Base-by-base conservation (phyloP, 2,888 invertebrate genomes). In the Pristionchus japonicus region DNA sequence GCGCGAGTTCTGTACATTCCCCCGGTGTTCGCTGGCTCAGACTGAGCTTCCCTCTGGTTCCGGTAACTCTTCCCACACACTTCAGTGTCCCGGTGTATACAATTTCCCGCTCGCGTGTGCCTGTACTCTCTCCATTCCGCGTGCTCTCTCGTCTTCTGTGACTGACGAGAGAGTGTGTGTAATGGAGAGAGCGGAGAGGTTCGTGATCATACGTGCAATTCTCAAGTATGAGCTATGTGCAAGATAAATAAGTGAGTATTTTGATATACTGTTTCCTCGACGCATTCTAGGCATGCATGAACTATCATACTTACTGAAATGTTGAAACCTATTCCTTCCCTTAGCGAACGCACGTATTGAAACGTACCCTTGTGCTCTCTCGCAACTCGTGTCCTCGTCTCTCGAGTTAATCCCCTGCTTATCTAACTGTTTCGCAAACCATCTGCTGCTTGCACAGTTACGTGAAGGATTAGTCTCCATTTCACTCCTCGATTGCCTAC, bases 21-120 rank as follows among this genome's bases (percentile, higher is more conserved):
- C 77, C 77, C 74, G 15, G 40, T 74, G 17, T 74, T 74, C 40
- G 11, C 43, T 34, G 37, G 23, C 74, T 74, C 74, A n/a, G 64
- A 64, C 27, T 11, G 64, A 64, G 64, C 64, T n/a, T 74, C 3
- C 40, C 74, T 34, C 74, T 20, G 40, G 17, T 37, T 74, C 74
- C 74, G 74, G 74, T 74, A 74, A 74, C 74, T 74, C 43, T 74
- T 74, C 74, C 74, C 74, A 74, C 74, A 37, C 74, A 23, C 23
- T 4, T 20, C n/a, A 61, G 27, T 61, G 61, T 27, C 34, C n/a
- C n/a, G 34, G 34, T 34, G 40, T 74, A 34, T 74, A 20, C 40
- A 0, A 4, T 82, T 82, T 82, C 82, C 49, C 27, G 11, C 13
- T 47, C 31, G 47, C 52, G 82, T 82, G 82, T 82, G 6, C 49